Percentiles rank a stretch among this genome's conserved stretches.
These are phyloP conservation scores for Anoplius nigerrimus DNA, from an alignment of 2,888 invertebrate genomes.

Conservation along the genomic window DNA sequence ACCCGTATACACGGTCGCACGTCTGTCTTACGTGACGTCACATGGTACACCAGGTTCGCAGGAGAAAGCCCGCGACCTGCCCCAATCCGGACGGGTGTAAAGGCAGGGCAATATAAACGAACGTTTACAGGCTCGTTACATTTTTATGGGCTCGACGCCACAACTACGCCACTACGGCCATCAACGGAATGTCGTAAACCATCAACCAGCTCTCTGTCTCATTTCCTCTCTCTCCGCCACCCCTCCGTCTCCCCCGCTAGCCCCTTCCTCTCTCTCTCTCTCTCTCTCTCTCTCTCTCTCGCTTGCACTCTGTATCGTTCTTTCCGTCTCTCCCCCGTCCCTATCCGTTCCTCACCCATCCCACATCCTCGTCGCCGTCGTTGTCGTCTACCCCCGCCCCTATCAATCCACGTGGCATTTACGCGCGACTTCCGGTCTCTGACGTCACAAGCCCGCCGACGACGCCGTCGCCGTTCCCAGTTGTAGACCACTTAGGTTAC, in stretches of 20 bases:
- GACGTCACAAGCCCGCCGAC: slow-evolving; percentile 60
- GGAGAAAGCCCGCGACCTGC: slow-evolving; percentile 66
- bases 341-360: slow-evolving; percentile 21
- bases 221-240: slow-evolving; percentile 28
- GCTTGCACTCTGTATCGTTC: slow-evolving; percentile 43
- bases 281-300: slow-evolving; percentile 22
- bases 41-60: slow-evolving; percentile 58
- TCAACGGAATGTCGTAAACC: slow-evolving; percentile 74
- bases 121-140: slow-evolving; percentile 76
- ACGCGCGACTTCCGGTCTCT: slow-evolving; percentile 67
- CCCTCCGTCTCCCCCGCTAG: slow-evolving; percentile 27
- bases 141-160: slow-evolving; percentile 74
- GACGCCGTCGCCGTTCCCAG: slow-evolving; percentile 34
- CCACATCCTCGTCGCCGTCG: slow-evolving; percentile 34
- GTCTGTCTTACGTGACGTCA: slow-evolving; percentile 60
- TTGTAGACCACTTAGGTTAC: slow-evolving; percentile 69
- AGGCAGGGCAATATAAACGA: slow-evolving; percentile 74
- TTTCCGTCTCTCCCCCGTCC: slow-evolving; percentile 29
- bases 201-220: slow-evolving; percentile 63
- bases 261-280: slow-evolving; percentile 18
- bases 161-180: slow-evolving; percentile 70
- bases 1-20: slow-evolving; percentile 37
- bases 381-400: slow-evolving; percentile 29
- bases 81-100: slow-evolving; percentile 72
- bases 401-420: slow-evolving; percentile 63